A percentile compares a stretch with the other conserved stretches of the same genome.
Conservation (phyloP, 2,888 invertebrate genomes). For the Tetranychus truncatus region DNA sequence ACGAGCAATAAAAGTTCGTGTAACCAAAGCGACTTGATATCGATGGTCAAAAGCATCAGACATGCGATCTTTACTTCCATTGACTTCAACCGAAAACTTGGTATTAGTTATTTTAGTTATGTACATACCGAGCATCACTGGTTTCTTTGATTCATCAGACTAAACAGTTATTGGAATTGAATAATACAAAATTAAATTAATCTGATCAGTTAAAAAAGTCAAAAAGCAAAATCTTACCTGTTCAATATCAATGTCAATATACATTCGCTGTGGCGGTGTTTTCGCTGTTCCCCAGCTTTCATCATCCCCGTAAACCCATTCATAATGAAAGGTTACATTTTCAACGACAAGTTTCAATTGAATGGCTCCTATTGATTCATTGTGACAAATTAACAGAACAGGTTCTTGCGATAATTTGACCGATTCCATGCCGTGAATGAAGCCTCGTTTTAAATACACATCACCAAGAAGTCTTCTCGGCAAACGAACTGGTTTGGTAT, state of each 20-base stretch:
- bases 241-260: slow-evolving; percentile 13
- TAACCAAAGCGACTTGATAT: slow-evolving; percentile 6
- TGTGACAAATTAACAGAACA: slow-evolving; percentile 2
- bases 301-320: slow-evolving; percentile 12
- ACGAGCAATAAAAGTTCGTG: neutral
- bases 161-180: neutral
- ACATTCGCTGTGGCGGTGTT: neutral
- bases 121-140: slow-evolving; percentile 6
- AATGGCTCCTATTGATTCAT: slow-evolving; percentile 10
- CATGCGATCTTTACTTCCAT: neutral
- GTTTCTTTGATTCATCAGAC: slow-evolving; percentile 8
- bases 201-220: neutral
- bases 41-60: neutral
- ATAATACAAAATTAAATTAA: neutral
- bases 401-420: neutral
- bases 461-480: slow-evolving; percentile 11
- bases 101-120: slow-evolving; percentile 1
- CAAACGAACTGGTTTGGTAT: slow-evolving; percentile 2
- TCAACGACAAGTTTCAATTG: slow-evolving; percentile 8
- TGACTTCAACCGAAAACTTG: slow-evolving; percentile 3
- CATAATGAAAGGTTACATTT: slow-evolving; percentile 7
- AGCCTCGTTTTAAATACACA: slow-evolving; percentile 11
- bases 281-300: slow-evolving; percentile 10
- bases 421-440: neutral
- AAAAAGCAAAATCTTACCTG: neutral